Conservation (phyloP, 2,797 vertebrate genomes). For the Protonibea diacanthus region DNA sequence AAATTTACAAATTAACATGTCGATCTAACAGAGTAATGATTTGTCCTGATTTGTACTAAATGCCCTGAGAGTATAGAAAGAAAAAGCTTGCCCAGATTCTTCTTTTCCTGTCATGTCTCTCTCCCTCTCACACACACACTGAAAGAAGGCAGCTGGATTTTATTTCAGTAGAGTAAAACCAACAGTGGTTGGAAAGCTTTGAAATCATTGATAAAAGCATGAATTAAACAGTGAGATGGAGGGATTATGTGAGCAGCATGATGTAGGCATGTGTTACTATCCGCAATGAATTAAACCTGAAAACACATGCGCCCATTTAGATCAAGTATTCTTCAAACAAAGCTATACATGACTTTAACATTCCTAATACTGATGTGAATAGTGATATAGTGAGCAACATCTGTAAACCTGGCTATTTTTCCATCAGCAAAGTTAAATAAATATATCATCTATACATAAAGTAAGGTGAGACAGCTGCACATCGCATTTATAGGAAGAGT, state of each 20-base stretch:
- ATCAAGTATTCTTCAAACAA: conserved; percentile 5
- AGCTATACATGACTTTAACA: background rate
- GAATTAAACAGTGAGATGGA: conserved; percentile 69
- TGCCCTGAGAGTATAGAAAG: conserved; percentile 12
- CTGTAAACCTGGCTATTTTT: conserved; percentile 15
- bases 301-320: conserved; percentile 1
- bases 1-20: conserved; percentile 26
- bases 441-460: conserved; percentile 2
- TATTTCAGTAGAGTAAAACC: conserved; percentile 72
- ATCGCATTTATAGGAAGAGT: conserved; percentile 28
- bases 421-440: conserved; percentile 4
- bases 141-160: conserved; percentile 62
- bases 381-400: background rate
- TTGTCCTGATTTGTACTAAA: conserved; percentile 36
- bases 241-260: conserved; percentile 20
- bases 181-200: conserved; percentile 73
- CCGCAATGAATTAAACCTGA: conserved; percentile 7
- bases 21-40: conserved; percentile 21
- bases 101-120: background rate
- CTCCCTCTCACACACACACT: conserved; percentile 10
- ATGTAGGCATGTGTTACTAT: conserved; percentile 1
- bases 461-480: conserved; percentile 18
- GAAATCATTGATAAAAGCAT: conserved; percentile 76
- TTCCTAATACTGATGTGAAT: background rate
- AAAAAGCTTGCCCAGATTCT: conserved; percentile 20